Conservation (phyloP, 2,797 vertebrate species). For the Bradypodion ventrale region DNA sequence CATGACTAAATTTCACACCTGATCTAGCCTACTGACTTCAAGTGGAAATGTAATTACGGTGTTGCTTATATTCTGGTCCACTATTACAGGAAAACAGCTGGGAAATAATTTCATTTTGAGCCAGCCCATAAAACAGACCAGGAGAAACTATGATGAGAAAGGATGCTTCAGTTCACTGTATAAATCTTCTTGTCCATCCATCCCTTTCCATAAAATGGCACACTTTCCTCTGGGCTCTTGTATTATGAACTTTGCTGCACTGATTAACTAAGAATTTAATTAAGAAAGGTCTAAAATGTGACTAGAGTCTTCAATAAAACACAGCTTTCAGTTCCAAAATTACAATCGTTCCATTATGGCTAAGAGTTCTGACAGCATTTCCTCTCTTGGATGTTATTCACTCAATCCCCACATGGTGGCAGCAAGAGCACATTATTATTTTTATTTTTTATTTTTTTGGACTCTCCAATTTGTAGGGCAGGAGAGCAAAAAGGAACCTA, state of each 20-base stretch:
- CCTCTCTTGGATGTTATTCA: neutral
- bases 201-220: neutral
- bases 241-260: neutral
- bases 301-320: neutral
- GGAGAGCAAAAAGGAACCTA: too few relatives aligned
- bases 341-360: neutral
- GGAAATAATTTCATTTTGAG: neutral
- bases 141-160: neutral
- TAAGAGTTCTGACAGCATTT: accelerated
- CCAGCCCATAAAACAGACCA: neutral
- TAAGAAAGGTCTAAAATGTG: neutral
- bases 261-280: neutral
- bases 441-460: too few relatives aligned
- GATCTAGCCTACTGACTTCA: too few relatives aligned
- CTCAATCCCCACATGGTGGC: slow-evolving; percentile 71
- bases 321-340: neutral
- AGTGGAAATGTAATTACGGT: too few relatives aligned
- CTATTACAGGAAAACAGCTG: neutral
- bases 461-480: accelerated
- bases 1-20: neutral
- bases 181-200: too few relatives aligned
- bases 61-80: neutral
- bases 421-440: slow-evolving; percentile 28
- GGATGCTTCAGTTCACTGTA: neutral
- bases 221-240: neutral